Percentiles rank a stretch among this genome's conserved stretches.
Evolutionary conservation across 2,797 vertebrate species (phyloP).

Genomic region (Sebastes itinus): DNA sequence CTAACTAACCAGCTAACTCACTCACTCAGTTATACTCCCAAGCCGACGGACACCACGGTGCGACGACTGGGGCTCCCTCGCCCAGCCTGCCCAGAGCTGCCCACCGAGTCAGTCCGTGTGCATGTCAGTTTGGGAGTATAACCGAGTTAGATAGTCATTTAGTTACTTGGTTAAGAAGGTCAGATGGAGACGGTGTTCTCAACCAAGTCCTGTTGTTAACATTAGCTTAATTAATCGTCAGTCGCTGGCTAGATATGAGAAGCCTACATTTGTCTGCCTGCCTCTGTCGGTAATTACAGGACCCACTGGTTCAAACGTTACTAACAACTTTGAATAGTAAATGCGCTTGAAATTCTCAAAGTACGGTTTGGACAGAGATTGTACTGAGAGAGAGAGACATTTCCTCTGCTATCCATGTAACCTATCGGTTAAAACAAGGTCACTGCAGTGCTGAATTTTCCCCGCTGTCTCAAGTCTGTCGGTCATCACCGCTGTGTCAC

Average conservation of each 20-base stretch:
- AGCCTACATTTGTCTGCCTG: neutral
- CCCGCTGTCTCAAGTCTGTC: constrained; percentile 60
- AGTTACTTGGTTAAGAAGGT: too few species aligned
- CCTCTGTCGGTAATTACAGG: neutral
- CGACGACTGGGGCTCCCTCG: too few species aligned
- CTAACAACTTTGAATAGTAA: neutral
- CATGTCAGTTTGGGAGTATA: too few species aligned
- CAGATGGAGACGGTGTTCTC: neutral
- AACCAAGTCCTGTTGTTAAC: neutral
- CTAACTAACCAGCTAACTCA: too few species aligned
- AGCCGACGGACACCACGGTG: too few species aligned
- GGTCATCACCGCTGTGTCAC: constrained; percentile 61
- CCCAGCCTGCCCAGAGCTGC: too few species aligned
- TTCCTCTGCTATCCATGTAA: constrained; percentile 36
- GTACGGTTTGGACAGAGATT: neutral
- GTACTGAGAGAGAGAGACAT: neutral
- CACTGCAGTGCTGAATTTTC: constrained; percentile 50
- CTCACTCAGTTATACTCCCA: too few species aligned
- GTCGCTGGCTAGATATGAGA: neutral
- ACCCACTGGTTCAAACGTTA: neutral
- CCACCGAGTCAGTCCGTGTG: too few species aligned
- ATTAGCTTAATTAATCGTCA: neutral
- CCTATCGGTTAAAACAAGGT: constrained; percentile 75
- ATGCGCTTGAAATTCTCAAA: neutral
- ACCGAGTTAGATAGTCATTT: neutral